Evolutionary conservation across 2,888 invertebrate genomes (phyloP), one percentile per base, ranked within the genome.

Genomic region (Diogma glabrata): DNA sequence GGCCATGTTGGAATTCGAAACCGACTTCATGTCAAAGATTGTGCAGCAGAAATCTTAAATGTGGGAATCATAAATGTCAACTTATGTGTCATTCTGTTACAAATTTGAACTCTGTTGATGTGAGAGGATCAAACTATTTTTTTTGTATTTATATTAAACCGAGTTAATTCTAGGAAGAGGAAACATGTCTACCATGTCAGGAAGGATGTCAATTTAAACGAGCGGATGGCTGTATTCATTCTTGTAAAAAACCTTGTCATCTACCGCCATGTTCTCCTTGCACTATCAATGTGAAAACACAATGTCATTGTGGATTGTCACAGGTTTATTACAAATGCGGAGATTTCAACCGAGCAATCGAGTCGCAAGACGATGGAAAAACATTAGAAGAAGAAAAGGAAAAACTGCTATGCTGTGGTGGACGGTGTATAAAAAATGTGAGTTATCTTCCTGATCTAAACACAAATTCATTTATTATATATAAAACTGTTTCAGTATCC

Each of bases 401-500:
- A 33, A 61, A 59, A 48, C 52, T 65, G 14, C 59, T 60, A 50
- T 62, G 75, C 20, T 95, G 94, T 64, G 84, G 85, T 33, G 87
- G 88, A 64, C 87, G 86, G 56, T 95, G 94, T 63, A 84, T 90
- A 0, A 87, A 84, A 71, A 82, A 77, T 69, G 86, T 86, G 67
- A 70, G 74, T 67, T n/a, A 14, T 22, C 20, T 17, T 51, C 53
- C 56, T n/a, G 49, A 16, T 23, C 4, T 45, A 40, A 49, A 26
- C 14, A 16, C 17, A 7, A 17, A 8, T 17, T 40, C 6, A 40
- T 10, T 51, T 43, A 6, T 14, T 47, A 17, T 23, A n/a, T 51
- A 51, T 33, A 43, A n/a, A n/a, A n/a, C n/a, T 51, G 49, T 57
- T 55, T 26, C 64, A 90, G 82, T 79, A 87, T 64, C 66, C 78